Percentiles rank a stretch among this genome's conserved stretches.
Evolutionary conservation across 2,113 vertebrate genomes (phyloP).

Genomic region (Arvicanthis niloticus): DNA sequence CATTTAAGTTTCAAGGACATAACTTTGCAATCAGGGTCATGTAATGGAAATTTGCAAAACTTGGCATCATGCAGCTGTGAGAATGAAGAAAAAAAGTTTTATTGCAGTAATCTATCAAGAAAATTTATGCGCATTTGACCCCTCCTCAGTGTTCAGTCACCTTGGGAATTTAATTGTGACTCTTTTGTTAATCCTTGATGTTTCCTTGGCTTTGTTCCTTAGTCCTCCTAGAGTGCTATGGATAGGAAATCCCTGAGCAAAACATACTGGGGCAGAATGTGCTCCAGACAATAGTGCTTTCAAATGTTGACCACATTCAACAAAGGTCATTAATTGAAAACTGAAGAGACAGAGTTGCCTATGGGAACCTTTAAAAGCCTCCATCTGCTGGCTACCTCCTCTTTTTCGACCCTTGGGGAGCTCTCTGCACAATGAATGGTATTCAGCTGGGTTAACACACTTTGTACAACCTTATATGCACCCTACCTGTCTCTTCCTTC

Average conservation of each 20-base stretch:
- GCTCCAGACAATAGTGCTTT: background rate
- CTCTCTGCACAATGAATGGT: background rate
- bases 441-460: background rate
- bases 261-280: background rate
- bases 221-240: background rate
- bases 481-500: background rate
- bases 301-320: background rate
- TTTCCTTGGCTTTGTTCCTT: slow-evolving; percentile 62
- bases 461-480: background rate
- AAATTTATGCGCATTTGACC: slow-evolving; percentile 53
- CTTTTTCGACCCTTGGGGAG: background rate
- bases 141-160: background rate
- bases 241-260: background rate
- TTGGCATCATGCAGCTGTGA: slow-evolving; percentile 30
- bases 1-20: slow-evolving; percentile 59
- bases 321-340: background rate
- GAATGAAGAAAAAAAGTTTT: slow-evolving; percentile 13
- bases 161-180: slow-evolving; percentile 58
- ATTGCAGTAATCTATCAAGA: slow-evolving; percentile 43
- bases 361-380: slow-evolving; percentile 13
- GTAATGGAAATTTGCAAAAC: slow-evolving; percentile 56
- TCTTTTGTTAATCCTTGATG: slow-evolving; percentile 43
- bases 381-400: background rate
- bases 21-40: slow-evolving; percentile 56
- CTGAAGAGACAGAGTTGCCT: background rate